Base-by-base conservation (phyloP, 1,140 invertebrate genomes). In the Lepidurus apus region DNA sequence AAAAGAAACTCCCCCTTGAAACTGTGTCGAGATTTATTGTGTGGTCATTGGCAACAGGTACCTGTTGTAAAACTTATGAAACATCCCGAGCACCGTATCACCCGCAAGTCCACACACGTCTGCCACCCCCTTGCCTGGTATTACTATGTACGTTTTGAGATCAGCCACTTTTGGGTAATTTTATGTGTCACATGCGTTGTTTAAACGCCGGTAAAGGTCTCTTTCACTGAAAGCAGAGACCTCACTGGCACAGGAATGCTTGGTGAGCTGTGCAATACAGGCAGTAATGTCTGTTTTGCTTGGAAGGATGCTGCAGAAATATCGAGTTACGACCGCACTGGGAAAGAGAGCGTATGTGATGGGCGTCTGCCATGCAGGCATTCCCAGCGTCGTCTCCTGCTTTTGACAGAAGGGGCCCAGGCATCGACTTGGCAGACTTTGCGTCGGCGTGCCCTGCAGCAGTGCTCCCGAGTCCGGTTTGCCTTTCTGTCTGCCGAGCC, bases 391-490 rank as follows among this genome's bases (percentile, higher is more conserved):
- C 53, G 53, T 65, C 53, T 65, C 53, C 6, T 65, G 53, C 53
- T 65, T 65, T 65, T 65, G 53, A 65, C 53, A 65, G 53, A 65
- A 65, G 53, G 17, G 53, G 53, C 17, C 53, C 17, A 65, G 53
- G 53, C 53, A 65, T 65, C 21, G 53, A 65, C 53, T 65, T 65
- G 53, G 53, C 17, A 65, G 53, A 65, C 21, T 65, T 65, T 21
- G 53, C 53, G 53, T 65, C 53, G 53, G 53, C 53, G 53, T 65
- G 53, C 21, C 17, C 53, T 65, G 53, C 53, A n/a, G 53, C 53
- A 17, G 8, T n/a, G 53, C 6, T 65, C 53, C 53, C 53, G 13
- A 47, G 6, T 13, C 21, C 53, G 17, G 53, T 21, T 65, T 13
- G 53, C 21, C 53, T 17, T 65, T 13, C 53, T 65, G 53, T 65